Conservation (phyloP, 2,113 vertebrate genomes). For the Lepus europaeus region DNA sequence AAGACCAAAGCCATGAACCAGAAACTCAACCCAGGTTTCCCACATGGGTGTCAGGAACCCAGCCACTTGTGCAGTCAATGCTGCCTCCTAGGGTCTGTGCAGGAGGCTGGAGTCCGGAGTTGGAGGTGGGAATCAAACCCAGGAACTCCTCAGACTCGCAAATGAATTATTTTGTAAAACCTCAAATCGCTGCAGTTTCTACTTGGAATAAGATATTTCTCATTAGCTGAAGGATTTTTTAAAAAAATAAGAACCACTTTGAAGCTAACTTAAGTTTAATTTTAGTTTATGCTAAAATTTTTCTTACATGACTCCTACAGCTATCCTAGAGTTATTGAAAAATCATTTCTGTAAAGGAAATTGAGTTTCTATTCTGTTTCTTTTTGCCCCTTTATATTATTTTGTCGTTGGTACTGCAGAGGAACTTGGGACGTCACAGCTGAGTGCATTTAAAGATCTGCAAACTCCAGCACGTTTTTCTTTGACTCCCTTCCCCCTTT, state of each 20-base stretch:
- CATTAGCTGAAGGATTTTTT: not conserved
- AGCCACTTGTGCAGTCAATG: too few species aligned
- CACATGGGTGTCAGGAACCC: too few species aligned
- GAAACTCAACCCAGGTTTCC: too few species aligned
- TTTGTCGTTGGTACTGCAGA: slow-evolving; percentile 44
- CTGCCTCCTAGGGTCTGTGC: too few species aligned
- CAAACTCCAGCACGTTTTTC: slow-evolving; percentile 43
- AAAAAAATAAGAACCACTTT: not conserved
- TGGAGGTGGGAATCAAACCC: too few species aligned
- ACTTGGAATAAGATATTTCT: not conserved
- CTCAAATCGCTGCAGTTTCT: not conserved
- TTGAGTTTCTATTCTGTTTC: not conserved
- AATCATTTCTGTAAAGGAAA: not conserved
- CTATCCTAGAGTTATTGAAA: slow-evolving; percentile 56
- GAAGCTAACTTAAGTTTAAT: slow-evolving; percentile 38
- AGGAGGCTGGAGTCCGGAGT: too few species aligned
- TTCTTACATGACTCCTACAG: not conserved
- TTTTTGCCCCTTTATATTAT: slow-evolving; percentile 17
- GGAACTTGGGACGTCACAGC: slow-evolving; percentile 39
- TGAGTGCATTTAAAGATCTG: slow-evolving; percentile 41
- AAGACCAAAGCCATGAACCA: too few species aligned
- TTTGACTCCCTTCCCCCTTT: not conserved
- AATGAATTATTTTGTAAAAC: slow-evolving; percentile 19
- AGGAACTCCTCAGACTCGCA: not conserved
- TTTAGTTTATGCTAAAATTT: slow-evolving; percentile 35